A percentile compares a stretch with the other conserved stretches of the same genome.
These are phyloP conservation scores for Rhagologus leucostigma DNA, from an alignment of 2,113 vertebrate species.

Conservation along the genomic window DNA sequence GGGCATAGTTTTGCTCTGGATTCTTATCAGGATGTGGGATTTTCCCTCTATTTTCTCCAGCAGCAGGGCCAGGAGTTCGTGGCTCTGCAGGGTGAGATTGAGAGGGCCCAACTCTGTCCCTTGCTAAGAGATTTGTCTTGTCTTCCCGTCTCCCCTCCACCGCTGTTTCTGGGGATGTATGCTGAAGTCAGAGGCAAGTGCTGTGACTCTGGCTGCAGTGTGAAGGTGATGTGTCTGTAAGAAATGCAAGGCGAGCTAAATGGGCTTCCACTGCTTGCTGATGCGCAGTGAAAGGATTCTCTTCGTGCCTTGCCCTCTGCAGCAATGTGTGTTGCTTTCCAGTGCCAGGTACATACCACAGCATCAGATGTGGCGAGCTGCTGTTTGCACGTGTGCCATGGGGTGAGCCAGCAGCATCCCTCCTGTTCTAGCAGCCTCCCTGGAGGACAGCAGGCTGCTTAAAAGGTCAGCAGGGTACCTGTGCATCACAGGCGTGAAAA, in stretches of 20 bases:
- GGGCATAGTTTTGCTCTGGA: neutral
- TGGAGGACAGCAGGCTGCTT: neutral
- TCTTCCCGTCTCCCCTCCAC: neutral
- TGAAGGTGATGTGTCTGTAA: neutral
- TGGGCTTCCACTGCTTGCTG: neutral
- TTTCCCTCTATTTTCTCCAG: neutral
- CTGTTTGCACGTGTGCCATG: neutral
- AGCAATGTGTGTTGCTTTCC: neutral
- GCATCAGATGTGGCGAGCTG: neutral
- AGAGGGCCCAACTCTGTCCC: neutral
- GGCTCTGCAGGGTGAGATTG: neutral
- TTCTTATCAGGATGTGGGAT: neutral
- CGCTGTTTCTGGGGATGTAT: neutral
- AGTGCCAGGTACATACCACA: neutral
- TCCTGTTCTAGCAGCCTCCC: neutral
- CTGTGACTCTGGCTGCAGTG: neutral
- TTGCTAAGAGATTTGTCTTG: neutral
- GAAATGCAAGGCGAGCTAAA: neutral
- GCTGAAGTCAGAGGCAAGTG: neutral
- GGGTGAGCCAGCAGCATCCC: neutral
- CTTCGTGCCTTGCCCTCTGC: neutral
- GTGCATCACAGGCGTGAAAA: neutral
- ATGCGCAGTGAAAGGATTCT: neutral
- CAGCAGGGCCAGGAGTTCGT: neutral
- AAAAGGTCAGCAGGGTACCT: neutral